Conservation (phyloP, 2,888 invertebrate species). For the Holacanthella duospinosa region DNA sequence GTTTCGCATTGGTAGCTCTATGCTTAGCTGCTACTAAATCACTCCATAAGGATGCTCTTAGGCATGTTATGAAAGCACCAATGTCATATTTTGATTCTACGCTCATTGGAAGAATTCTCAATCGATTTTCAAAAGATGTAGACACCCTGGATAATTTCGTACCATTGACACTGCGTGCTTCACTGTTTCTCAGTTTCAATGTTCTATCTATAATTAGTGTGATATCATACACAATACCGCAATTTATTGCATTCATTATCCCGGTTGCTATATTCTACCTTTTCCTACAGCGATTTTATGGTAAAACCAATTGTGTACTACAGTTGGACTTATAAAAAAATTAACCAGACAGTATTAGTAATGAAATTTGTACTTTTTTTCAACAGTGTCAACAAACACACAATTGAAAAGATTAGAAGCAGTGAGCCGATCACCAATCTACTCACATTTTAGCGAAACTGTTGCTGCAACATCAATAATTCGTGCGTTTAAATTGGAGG, state of each 20-base stretch:
- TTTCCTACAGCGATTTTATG: constrained; percentile 62
- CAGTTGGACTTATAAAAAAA: no score
- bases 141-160: constrained; percentile 36
- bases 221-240: constrained; percentile 73
- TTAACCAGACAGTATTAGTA: no score
- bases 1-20: neutral
- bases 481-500: constrained; percentile 31
- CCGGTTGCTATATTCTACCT: constrained; percentile 73
- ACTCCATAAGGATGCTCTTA: neutral
- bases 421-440: constrained; percentile 87
- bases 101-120: constrained; percentile 65
- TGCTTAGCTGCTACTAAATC: neutral
- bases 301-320: no score
- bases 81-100: constrained; percentile 69
- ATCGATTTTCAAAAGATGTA: constrained; percentile 46
- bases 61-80: constrained; percentile 49
- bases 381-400: constrained; percentile 80
- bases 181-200: constrained; percentile 43
- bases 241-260: constrained; percentile 64
- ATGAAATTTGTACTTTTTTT: no score
- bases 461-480: constrained; percentile 42
- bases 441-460: constrained; percentile 66
- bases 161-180: constrained; percentile 18
- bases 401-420: constrained; percentile 90
- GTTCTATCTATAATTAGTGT: constrained; percentile 76